Conservation (phyloP, 2,797 vertebrate genomes). For the Ctenopoma kingsleyae region DNA sequence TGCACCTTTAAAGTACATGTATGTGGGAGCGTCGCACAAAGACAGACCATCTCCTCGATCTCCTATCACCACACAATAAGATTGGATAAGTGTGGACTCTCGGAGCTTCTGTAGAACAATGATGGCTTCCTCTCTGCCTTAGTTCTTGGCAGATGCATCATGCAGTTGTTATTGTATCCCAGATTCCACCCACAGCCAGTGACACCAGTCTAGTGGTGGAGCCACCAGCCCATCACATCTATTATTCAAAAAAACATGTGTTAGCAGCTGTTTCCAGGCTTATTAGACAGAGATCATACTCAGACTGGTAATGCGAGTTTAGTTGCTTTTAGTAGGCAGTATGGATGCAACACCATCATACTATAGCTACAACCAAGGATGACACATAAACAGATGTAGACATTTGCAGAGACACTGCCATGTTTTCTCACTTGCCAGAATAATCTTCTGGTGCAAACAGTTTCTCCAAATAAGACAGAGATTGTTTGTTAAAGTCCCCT, state of each 20-base stretch:
- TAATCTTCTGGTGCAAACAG: background rate
- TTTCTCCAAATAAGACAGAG: constrained; percentile 5
- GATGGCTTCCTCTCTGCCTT: constrained; percentile 10
- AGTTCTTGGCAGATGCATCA: constrained; percentile 22
- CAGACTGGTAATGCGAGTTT: constrained; percentile 38
- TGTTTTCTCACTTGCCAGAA: constrained; percentile 2
- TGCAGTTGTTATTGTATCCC: constrained; percentile 36
- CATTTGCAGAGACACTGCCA: constrained; percentile 2
- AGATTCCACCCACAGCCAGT: constrained; percentile 37
- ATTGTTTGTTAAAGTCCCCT: background rate
- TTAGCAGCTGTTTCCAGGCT: constrained; percentile 60
- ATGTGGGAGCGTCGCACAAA: constrained; percentile 18
- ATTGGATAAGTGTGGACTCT: background rate
- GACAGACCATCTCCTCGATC: constrained; percentile 17
- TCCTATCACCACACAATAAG: constrained; percentile 11
- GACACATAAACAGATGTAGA: constrained; percentile 7
- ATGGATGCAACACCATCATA: constrained; percentile 3
- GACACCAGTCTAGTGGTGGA: constrained; percentile 27
- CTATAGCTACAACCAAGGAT: background rate
- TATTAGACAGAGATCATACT: constrained; percentile 50
- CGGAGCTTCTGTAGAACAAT: constrained; percentile 10
- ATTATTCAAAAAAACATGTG: constrained; percentile 68
- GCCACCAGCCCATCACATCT: constrained; percentile 53
- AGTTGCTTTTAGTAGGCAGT: constrained; percentile 23
- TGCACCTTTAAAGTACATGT: background rate